Base-by-base conservation (phyloP, 2,888 invertebrate species). In the Lochmaea crataegi region DNA sequence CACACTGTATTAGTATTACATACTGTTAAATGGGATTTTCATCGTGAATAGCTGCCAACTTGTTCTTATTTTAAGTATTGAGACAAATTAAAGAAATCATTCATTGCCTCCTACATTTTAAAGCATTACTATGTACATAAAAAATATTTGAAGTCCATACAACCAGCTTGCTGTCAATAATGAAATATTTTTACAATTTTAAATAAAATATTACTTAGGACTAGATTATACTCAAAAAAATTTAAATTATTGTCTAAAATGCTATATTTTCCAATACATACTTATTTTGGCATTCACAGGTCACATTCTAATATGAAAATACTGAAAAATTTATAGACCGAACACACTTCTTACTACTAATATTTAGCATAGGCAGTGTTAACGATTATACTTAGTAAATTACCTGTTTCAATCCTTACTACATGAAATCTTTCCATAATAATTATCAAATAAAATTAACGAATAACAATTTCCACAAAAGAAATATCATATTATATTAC, bases 151-250 rank as follows among this genome's bases (percentile, higher is more conserved):
- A 60, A 60, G 58, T 69, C 63, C 69, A 69, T 63, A 63, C 53
- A 63, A 69, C 63, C 63, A 69, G 61, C 68, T 38, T 63, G 18
- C 51, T 42, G 51, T 51, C n/a, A 68, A 51, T 61, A 68, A 63
- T 38, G 53, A 32, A 51, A 63, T 56, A 42, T 42, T 63, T 48
- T 48, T 22, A 60, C 10, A 16, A 41, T 6, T 38, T 18, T 53
- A 63, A 69, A 69, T 63, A 63, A 53, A 53, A 53, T 61, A 61
- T 53, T 38, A 63, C 69, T 69, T 63, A 69, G 26, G 69, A 69
- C 69, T 69, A 69, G 69, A 69, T 32, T 61, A 68, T 68, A 60
- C 61, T 51, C 60, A 60, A 48, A 38, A 48, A 60, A 60, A 67
- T 38, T 38, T 38, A n/a, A 67, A 45, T 68, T 68, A 60, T 60